These are phyloP conservation scores for Thunnus thynnus DNA, from an alignment of 2,113 vertebrate species.

Conservation along the genomic window DNA sequence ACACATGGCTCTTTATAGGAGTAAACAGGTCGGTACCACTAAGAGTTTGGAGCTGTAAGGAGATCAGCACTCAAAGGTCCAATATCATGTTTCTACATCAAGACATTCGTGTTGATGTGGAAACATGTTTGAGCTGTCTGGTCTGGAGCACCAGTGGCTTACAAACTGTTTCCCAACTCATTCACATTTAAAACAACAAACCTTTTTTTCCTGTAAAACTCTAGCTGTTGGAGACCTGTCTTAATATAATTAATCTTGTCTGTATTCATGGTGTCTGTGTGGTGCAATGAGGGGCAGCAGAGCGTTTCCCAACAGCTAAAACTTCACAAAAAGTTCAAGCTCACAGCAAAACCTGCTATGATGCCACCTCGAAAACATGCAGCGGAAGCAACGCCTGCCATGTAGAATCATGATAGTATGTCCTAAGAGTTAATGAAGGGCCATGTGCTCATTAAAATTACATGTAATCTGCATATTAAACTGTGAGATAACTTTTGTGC, in stretches of 20 bases:
- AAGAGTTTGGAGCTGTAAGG: constrained; percentile 44
- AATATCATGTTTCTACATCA: constrained; percentile 1
- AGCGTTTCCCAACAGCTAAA: background rate
- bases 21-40: constrained; percentile 40
- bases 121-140: constrained; percentile 2
- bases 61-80: constrained; percentile 46
- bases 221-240: background rate
- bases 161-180: constrained; percentile 36
- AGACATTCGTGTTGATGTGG: background rate
- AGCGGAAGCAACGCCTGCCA: too few species aligned
- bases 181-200: background rate
- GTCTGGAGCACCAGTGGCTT: background rate
- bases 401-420: too few species aligned
- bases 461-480: too few species aligned
- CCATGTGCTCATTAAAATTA: too few species aligned
- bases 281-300: background rate
- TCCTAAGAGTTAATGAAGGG: too few species aligned
- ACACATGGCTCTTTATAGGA: constrained; percentile 44
- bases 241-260: background rate
- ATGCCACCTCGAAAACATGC: background rate
- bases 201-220: background rate
- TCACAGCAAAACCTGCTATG: background rate
- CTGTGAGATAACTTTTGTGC: too few species aligned
- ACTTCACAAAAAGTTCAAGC: background rate
- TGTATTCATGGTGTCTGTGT: constrained; percentile 8